Evolutionary conservation across 2,797 vertebrate genomes (phyloP).

Genomic region (Heteromormyrus szaboi): DNA sequence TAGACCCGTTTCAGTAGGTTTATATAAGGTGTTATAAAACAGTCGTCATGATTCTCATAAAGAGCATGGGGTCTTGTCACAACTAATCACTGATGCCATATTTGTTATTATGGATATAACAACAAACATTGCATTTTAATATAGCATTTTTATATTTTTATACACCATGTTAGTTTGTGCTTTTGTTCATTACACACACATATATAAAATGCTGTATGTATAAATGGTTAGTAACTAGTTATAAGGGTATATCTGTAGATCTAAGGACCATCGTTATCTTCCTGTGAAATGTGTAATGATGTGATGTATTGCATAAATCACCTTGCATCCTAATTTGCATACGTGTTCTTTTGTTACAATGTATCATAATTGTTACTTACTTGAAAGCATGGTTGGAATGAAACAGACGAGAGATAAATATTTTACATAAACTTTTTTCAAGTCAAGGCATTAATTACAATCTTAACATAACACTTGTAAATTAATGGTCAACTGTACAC

Average conservation of each 20-base stretch:
- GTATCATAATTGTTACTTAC: slow-evolving; percentile 11
- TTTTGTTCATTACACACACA: background rate
- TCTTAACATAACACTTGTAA: background rate
- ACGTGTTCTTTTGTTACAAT: background rate
- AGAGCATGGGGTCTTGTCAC: background rate
- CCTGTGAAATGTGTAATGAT: background rate
- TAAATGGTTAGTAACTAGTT: background rate
- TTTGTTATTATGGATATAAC: background rate
- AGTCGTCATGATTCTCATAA: background rate
- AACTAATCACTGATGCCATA: background rate
- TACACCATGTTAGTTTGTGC: background rate
- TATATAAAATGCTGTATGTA: background rate
- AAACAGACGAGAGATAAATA: background rate
- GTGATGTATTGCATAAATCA: background rate
- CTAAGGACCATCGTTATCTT: background rate
- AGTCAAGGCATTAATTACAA: background rate
- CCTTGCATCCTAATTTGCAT: background rate
- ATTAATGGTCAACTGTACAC: background rate
- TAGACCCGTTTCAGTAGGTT: background rate
- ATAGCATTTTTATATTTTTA: background rate
- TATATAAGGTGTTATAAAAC: background rate
- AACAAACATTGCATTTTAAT: background rate
- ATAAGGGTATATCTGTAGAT: background rate
- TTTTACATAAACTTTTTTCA: slow-evolving; percentile 5
- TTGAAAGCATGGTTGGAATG: background rate